Base-by-base conservation (phyloP, 2,797 vertebrate species). In the Coendou prehensilis region DNA sequence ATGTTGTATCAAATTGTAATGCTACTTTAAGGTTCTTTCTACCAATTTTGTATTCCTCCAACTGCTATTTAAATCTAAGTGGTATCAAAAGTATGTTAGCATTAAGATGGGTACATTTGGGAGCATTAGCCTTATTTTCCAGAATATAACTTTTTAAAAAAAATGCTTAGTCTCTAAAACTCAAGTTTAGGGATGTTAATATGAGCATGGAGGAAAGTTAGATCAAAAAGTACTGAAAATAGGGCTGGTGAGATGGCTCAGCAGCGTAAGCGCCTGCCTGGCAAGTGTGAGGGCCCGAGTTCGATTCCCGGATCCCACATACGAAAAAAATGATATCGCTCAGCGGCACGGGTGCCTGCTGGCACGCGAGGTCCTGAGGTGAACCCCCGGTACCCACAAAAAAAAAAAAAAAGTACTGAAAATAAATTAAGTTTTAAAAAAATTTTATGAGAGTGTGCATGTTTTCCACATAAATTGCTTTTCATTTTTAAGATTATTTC, bases 401-500 rank as follows among this genome's bases (percentile, higher is more conserved):
- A 41, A 52, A 56, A 41, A 41, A 41, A 41, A 52, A 56, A 26
- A 92, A 91, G 11, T 90, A 18, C 80, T 92, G 61, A 82, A 69
- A 69, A 9, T 83, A 67, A 91, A 73, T 56, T 87, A 71, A 59
- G 73, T 56, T 91, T 73, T 84, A 23, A 52, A 89, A 86, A 23
- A 86, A 71, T 84, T 4, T 73, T 45, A 14, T 22, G 15, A 57
- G 22, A 87, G 6, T 47, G 9, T 82, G 7, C 28, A 71, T 52
- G 84, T 76, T 89, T 96, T 95, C 57, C 64, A 95, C 56, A 89
- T 67, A n/a, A 83, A 71, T 76, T 81, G 15, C 75, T 79, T 95
- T 84, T 94, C 9, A 37, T 45, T 94, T 96, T 90, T 87, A 73
- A 76, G 30, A 75, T 96, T 85, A 84, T 82, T 86, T 91, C 89